phyloP scores from a whole-genome alignment of 2,888 invertebrate genomes.

The Acanthosepion lycidas region DNA sequence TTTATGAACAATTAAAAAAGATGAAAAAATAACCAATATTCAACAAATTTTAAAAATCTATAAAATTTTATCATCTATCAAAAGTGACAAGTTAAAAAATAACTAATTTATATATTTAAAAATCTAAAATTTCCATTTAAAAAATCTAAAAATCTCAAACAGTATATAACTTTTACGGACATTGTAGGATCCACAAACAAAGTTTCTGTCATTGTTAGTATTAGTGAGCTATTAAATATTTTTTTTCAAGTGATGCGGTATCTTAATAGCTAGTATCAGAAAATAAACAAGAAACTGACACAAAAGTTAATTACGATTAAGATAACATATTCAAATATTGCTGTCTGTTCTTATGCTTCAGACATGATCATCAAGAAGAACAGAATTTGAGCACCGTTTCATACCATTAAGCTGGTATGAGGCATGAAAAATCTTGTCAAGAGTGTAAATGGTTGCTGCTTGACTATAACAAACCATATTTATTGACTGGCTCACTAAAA shows the following conservation, averaged over 20 bases:
- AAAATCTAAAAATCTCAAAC: neutral
- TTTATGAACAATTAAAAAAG: neutral
- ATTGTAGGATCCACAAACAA: neutral
- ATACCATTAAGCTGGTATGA: neutral
- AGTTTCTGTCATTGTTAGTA: neutral
- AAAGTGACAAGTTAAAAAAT: neutral
- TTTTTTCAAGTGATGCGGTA: neutral
- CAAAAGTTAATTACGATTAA: neutral
- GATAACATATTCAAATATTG: slow-evolving; percentile 24
- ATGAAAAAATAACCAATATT: neutral
- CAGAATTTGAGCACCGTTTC: neutral
- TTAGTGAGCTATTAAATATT: neutral
- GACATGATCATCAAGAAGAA: neutral
- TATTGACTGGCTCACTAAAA: neutral
- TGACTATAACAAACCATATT: neutral
- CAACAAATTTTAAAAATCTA: neutral
- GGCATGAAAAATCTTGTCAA: neutral
- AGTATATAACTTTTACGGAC: slow-evolving; percentile 36
- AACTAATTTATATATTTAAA: neutral
- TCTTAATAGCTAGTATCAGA: neutral
- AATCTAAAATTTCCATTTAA: neutral
- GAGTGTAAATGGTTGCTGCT: neutral
- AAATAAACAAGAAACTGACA: neutral
- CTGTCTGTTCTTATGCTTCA: neutral
- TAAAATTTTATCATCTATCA: neutral